Conservation (phyloP, 2,113 vertebrate genomes). For the Ursus arctos region DNA sequence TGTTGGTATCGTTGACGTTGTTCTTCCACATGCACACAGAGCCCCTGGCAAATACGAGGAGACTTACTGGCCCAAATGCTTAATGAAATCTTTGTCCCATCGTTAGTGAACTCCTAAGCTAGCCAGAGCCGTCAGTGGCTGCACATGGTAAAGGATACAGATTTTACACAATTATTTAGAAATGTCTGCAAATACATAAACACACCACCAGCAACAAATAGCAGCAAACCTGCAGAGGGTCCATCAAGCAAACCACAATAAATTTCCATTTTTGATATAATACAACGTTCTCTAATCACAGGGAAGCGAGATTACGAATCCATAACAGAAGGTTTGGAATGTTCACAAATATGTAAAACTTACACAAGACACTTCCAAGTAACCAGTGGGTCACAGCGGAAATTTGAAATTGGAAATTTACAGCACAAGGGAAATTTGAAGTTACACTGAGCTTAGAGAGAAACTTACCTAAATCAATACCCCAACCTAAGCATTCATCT, state of each 20-base stretch:
- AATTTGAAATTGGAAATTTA: background rate
- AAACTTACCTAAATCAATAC: constrained; percentile 20
- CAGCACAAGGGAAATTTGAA: background rate
- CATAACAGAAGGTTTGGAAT: background rate
- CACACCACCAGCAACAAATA: background rate
- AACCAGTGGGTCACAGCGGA: background rate
- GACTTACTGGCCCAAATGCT: constrained; percentile 1
- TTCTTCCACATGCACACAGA: background rate
- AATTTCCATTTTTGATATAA: background rate
- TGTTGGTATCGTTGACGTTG: background rate
- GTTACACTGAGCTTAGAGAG: background rate
- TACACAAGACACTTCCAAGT: background rate
- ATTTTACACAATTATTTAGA: background rate
- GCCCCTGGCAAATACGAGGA: background rate
- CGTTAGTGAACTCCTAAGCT: background rate
- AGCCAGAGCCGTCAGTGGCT: constrained; percentile 1
- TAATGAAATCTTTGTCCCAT: constrained; percentile 20
- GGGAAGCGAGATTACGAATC: background rate
- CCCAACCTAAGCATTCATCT: background rate
- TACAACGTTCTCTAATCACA: background rate
- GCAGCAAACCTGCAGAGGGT: background rate
- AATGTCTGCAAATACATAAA: background rate
- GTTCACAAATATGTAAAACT: background rate
- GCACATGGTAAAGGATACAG: background rate
- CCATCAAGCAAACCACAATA: background rate